A percentile compares a stretch with the other conserved stretches of the same genome.
These are phyloP conservation scores for Hirundichthys speculiger DNA, from an alignment of 2,113 vertebrate species.

Conservation along the genomic window DNA sequence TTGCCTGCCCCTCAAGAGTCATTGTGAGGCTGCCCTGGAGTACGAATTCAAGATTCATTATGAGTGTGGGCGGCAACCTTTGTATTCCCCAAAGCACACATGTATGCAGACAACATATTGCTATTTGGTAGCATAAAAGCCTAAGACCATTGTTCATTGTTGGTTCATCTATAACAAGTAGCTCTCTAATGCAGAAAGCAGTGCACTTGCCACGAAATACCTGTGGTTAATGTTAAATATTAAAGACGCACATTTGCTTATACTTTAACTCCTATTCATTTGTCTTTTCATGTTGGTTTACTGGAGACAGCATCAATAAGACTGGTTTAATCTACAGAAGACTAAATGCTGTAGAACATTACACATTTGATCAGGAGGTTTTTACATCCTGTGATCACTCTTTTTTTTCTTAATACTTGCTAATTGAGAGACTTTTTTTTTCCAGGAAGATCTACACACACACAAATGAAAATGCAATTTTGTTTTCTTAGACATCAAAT, in stretches of 20 bases:
- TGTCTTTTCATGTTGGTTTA: conserved; percentile 43
- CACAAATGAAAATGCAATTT: too few species aligned
- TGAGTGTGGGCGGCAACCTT: conserved; percentile 80
- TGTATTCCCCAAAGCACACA: conserved; percentile 81
- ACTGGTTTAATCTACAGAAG: conserved; percentile 48
- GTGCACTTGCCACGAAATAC: conserved; percentile 42
- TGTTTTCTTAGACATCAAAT: not conserved
- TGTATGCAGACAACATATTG: conserved; percentile 78
- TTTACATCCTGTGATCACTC: not conserved
- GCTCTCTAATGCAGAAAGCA: conserved; percentile 42
- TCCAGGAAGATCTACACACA: too few species aligned
- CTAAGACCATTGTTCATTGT: conserved; percentile 71
- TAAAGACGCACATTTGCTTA: conserved; percentile 54
- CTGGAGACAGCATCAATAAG: conserved; percentile 4
- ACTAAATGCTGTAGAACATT: conserved; percentile 14
- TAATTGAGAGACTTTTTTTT: not conserved
- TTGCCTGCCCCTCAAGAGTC: conserved; percentile 78
- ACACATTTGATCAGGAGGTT: conserved; percentile 22
- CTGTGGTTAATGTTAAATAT: conserved; percentile 53
- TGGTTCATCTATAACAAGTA: conserved; percentile 73
- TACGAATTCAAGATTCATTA: conserved; percentile 83
- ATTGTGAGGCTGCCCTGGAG: conserved; percentile 76
- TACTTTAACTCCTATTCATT: conserved; percentile 49
- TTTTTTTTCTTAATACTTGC: not conserved
- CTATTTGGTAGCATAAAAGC: conserved; percentile 79